A percentile compares a stretch with the other conserved stretches of the same genome.
Evolutionary conservation across 92 coral and sea anemone species (phyloP).

Genomic region (Parazoanthus swiftii): DNA sequence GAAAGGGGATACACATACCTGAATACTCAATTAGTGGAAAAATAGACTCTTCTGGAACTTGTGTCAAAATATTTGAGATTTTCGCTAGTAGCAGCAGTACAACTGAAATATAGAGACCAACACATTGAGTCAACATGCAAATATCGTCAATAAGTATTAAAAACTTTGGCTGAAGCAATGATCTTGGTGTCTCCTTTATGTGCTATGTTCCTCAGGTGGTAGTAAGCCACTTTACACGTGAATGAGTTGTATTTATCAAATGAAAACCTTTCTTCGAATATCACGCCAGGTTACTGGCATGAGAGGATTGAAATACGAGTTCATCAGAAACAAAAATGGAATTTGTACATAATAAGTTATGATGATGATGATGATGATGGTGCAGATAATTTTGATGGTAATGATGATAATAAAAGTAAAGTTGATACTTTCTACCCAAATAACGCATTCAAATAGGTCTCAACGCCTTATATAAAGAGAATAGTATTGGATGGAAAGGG

Average conservation of each 20-base stretch:
- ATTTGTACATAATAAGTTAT: too few species aligned
- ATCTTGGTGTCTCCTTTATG: too few species aligned
- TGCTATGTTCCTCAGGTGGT: too few species aligned
- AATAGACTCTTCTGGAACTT: slow-evolving; percentile 95
- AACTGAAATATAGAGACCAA: slow-evolving; percentile 35
- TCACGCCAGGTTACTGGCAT: too few species aligned
- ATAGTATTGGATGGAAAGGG: neutral
- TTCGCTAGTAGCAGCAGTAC: slow-evolving; percentile 73
- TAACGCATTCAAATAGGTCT: too few species aligned
- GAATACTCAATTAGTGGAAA: slow-evolving; percentile 97
- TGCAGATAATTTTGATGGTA: neutral
- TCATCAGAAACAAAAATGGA: too few species aligned
- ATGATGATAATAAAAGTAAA: too few species aligned
- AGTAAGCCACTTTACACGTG: too few species aligned
- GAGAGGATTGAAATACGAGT: too few species aligned
- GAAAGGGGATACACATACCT: slow-evolving; percentile 55
- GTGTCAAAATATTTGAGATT: slow-evolving; percentile 76
- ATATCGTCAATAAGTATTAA: neutral
- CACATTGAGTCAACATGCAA: neutral
- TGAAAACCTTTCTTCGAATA: too few species aligned
- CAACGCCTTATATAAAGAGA: neutral
- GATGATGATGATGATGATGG: neutral
- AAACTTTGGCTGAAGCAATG: neutral
- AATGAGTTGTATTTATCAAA: too few species aligned
- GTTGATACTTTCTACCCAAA: too few species aligned